These are phyloP conservation scores for Platysteira castanea DNA, from an alignment of 2,113 vertebrate genomes.

Conservation along the genomic window DNA sequence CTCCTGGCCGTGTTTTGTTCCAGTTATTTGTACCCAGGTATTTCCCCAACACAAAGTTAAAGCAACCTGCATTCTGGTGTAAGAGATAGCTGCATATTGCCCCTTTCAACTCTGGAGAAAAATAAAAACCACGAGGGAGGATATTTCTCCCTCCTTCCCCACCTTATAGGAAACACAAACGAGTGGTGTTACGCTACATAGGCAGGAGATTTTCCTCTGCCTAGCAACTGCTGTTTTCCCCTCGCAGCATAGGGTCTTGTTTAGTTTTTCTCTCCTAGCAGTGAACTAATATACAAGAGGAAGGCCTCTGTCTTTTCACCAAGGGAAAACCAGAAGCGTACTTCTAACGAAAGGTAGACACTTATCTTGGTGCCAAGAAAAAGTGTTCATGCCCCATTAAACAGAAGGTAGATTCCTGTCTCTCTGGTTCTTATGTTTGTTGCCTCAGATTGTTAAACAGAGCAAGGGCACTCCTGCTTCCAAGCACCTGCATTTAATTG, in stretches of 20 bases:
- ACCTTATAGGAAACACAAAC: neutral
- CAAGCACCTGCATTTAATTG: constrained; percentile 68
- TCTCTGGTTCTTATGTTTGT: constrained; percentile 43
- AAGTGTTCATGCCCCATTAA: constrained; percentile 28
- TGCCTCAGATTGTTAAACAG: constrained; percentile 56
- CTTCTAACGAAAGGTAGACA: neutral
- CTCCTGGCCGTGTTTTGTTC: neutral
- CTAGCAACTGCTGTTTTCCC: neutral
- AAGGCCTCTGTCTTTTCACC: constrained; percentile 1
- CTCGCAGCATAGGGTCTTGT: neutral
- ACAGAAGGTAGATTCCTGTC: constrained; percentile 13
- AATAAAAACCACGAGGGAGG: accelerated
- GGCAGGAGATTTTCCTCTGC: neutral
- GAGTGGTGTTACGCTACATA: neutral
- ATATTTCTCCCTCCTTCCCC: neutral
- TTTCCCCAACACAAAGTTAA: neutral
- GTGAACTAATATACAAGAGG: neutral
- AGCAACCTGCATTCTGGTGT: neutral
- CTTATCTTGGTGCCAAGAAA: neutral
- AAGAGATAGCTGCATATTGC: neutral
- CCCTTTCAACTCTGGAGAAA: neutral
- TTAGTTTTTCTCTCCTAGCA: constrained; percentile 2
- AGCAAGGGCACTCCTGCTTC: constrained; percentile 49
- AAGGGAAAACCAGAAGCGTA: neutral
- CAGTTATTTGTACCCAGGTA: neutral